These are phyloP conservation scores for Meleagris gallopavo DNA, from an alignment of 2,113 vertebrate genomes.

Conservation along the genomic window DNA sequence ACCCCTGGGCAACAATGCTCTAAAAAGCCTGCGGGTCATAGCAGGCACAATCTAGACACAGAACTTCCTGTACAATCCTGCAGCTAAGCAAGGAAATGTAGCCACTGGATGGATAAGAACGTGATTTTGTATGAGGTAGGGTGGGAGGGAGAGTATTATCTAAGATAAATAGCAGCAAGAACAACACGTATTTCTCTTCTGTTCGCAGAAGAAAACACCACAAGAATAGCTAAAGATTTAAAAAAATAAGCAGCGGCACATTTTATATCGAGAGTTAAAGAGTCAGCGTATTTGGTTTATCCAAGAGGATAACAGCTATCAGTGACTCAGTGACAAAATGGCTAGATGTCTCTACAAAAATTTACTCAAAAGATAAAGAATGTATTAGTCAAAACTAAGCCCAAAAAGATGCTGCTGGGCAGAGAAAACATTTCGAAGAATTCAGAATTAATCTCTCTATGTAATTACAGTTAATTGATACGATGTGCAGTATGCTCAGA, in stretches of 20 bases:
- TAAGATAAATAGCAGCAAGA: conserved; percentile 8
- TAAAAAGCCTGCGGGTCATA: background rate
- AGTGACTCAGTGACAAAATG: background rate
- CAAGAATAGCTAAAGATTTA: background rate
- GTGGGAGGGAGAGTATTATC: background rate
- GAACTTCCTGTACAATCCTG: background rate
- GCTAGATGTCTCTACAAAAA: background rate
- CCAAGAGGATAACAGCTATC: conserved; percentile 22
- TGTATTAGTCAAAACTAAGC: background rate
- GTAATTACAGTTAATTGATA: background rate
- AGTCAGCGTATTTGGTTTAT: conserved; percentile 24
- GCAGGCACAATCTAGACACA: background rate
- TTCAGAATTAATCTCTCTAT: background rate
- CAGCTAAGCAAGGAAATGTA: background rate
- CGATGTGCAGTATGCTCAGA: background rate
- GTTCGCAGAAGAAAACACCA: background rate
- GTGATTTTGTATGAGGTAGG: background rate
- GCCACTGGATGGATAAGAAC: background rate
- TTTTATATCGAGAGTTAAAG: background rate
- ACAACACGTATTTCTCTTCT: background rate
- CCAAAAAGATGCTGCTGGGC: background rate
- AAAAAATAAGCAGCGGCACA: background rate
- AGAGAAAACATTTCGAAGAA: background rate
- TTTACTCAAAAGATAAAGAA: conserved; percentile 8
- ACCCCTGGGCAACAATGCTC: background rate